A percentile compares a stretch with the other conserved stretches of the same genome.
phyloP scores from a whole-genome alignment of 2,113 vertebrate genomes.

The Poeciliopsis turrubarensis region DNA sequence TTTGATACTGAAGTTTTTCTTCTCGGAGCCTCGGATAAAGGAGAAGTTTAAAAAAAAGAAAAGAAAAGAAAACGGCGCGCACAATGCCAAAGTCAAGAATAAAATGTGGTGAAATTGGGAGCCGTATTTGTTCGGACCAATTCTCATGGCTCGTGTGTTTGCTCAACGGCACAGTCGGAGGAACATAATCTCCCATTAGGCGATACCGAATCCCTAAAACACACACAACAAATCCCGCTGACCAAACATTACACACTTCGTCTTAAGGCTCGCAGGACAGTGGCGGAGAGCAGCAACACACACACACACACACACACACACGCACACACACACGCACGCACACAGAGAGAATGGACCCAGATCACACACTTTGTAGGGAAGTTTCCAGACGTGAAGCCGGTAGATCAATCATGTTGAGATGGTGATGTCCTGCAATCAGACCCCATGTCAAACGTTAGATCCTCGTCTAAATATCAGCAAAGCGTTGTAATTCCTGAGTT shows the following conservation, averaged over 20 bases:
- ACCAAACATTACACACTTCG: slow-evolving; percentile 65
- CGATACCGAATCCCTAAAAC: slow-evolving; percentile 32
- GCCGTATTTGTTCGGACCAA: slow-evolving; percentile 5
- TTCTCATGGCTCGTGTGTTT: slow-evolving; percentile 40
- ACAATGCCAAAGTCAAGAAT: slow-evolving; percentile 38
- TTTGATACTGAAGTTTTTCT: neutral
- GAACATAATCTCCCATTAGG: slow-evolving; percentile 32
- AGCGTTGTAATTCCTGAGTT: neutral
- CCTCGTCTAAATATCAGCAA: neutral
- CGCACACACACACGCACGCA: slow-evolving; percentile 21
- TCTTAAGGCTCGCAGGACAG: neutral
- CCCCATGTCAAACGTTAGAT: neutral
- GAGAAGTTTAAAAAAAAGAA: neutral
- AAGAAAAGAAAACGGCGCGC: neutral
- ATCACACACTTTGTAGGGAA: slow-evolving; percentile 49
- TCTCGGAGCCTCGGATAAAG: neutral
- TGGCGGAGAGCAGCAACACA: slow-evolving; percentile 21
- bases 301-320: slow-evolving; percentile 19
- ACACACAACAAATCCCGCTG: slow-evolving; percentile 57
- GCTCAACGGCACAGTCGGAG: slow-evolving; percentile 37
- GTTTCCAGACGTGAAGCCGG: slow-evolving; percentile 47
- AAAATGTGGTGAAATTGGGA: slow-evolving; percentile 16
- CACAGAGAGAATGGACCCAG: neutral
- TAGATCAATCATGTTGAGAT: neutral
- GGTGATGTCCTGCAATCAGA: neutral